A percentile compares a stretch with the other conserved stretches of the same genome.
phyloP scores from a whole-genome alignment of 2,113 vertebrate genomes.

The Oreotragus oreotragus region DNA sequence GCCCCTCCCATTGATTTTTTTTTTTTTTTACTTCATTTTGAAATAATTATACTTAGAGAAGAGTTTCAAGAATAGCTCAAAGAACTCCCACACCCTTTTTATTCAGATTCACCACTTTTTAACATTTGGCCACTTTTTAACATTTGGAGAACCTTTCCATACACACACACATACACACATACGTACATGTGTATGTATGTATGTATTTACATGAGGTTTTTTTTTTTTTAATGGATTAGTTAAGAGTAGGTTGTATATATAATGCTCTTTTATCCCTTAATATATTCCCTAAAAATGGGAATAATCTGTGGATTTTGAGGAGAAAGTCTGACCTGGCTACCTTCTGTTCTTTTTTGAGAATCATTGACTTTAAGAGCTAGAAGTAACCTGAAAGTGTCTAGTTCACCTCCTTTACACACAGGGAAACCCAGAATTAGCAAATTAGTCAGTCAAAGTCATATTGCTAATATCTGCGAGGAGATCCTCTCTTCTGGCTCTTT shows the following conservation, averaged over 20 bases:
- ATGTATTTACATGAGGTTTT: neutral
- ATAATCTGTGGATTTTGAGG: neutral
- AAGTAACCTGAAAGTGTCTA: neutral
- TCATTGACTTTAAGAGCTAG: neutral
- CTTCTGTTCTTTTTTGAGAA: conserved; percentile 4
- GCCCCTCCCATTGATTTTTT: neutral
- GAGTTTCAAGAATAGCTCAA: conserved; percentile 33
- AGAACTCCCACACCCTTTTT: neutral
- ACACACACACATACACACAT: neutral
- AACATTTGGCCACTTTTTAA: neutral
- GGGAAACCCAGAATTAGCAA: neutral
- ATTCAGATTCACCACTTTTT: conserved; percentile 10
- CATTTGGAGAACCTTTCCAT: neutral
- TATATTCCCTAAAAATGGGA: conserved; percentile 16
- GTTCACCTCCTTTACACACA: neutral
- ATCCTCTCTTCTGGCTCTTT: neutral
- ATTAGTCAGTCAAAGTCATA: neutral
- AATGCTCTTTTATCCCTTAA: neutral
- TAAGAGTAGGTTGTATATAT: neutral
- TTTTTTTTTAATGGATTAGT: neutral
- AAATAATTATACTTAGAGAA: conserved; percentile 41
- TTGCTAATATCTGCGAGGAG: neutral
- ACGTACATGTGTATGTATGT: neutral
- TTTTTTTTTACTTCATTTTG: conserved; percentile 45
- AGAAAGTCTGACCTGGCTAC: neutral